phyloP scores from a whole-genome alignment of 2,888 invertebrate species.

The Strigamia maritima region DNA sequence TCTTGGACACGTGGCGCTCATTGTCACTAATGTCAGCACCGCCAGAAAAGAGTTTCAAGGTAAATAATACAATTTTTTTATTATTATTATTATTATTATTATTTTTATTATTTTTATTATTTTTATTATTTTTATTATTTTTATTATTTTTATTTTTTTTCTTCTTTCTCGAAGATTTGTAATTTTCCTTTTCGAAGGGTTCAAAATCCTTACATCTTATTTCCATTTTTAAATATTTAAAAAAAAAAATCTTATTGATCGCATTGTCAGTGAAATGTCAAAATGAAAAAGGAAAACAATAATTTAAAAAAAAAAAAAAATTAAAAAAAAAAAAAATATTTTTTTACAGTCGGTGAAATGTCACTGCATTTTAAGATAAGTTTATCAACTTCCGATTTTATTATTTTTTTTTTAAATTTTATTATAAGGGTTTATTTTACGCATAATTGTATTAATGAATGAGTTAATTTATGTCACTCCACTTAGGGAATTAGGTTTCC shows the following conservation, averaged over 20 bases:
- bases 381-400: not conserved
- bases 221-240: no score
- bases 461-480: not conserved
- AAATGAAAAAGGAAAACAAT: not conserved
- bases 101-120: not conserved
- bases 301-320: not conserved
- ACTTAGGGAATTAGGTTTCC: not conserved
- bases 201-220: not conserved
- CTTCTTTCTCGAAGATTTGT: not conserved
- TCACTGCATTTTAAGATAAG: not conserved
- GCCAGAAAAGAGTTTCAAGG: conserved; percentile 98
- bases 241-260: not conserved
- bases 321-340: conserved; percentile 13
- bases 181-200: not conserved
- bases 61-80: conserved; percentile 55
- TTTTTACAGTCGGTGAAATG: not conserved
- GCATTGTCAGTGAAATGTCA: conserved; percentile 1
- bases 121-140: not conserved
- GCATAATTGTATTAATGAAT: not conserved
- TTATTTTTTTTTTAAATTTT: not conserved
- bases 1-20: conserved; percentile 95
- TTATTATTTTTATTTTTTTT: not conserved
- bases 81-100: not conserved
- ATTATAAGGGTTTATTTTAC: not conserved
- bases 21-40: conserved; percentile 94